A percentile compares a stretch with the other conserved stretches of the same genome.
Evolutionary conservation across 2,113 vertebrate species (phyloP).

Genomic region (Puntigrus tetrazona): DNA sequence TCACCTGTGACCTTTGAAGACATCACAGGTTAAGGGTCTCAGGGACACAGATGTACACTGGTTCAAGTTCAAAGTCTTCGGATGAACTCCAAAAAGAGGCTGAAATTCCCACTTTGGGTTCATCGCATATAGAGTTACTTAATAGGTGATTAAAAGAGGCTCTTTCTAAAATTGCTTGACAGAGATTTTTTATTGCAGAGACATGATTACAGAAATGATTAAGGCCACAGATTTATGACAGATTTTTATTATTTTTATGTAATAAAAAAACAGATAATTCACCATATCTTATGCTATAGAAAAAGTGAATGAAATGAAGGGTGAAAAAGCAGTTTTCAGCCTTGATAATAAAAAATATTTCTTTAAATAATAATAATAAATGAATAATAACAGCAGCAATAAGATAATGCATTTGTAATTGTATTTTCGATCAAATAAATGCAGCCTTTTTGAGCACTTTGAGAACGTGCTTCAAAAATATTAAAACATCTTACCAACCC

Average conservation of each 20-base stretch:
- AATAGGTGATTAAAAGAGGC: background rate
- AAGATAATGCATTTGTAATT: background rate
- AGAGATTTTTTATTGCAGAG: background rate
- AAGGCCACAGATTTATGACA: background rate
- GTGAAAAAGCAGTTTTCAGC: no score
- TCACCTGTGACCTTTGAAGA: slow-evolving; percentile 90
- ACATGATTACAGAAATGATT: background rate
- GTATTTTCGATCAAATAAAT: slow-evolving; percentile 2
- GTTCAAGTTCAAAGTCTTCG: background rate
- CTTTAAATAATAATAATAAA: background rate
- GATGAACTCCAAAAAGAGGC: background rate
- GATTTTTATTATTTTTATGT: background rate
- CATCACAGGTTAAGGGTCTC: slow-evolving; percentile 98
- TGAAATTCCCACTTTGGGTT: background rate
- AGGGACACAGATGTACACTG: slow-evolving; percentile 84
- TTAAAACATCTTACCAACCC: background rate
- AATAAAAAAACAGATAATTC: background rate
- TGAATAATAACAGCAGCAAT: background rate
- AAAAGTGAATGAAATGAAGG: no score
- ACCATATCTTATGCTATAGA: background rate
- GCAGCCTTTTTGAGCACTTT: background rate
- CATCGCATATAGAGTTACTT: background rate
- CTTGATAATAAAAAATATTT: background rate
- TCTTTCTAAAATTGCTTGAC: background rate
- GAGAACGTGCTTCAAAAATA: no score